A percentile compares a stretch with the other conserved stretches of the same genome.
phyloP scores from a whole-genome alignment of 2,888 invertebrate genomes.

The Acleris emargana region DNA sequence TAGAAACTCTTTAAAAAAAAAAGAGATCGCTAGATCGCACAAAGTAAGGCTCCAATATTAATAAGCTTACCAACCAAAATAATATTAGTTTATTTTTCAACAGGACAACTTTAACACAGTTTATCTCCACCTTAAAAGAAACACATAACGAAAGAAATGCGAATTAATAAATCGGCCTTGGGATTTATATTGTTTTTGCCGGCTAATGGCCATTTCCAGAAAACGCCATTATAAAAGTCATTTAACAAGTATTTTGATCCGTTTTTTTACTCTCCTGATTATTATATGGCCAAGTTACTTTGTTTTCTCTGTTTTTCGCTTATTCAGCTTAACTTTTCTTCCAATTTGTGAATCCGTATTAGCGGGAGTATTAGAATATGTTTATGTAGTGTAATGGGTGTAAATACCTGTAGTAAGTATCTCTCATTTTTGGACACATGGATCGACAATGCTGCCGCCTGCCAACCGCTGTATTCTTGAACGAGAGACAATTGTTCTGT shows the following conservation, averaged over 20 bases:
- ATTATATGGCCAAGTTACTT: not conserved
- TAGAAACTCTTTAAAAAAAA: too few relatives aligned
- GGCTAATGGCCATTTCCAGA: not conserved
- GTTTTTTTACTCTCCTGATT: not conserved
- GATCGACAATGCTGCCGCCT: conserved; percentile 60
- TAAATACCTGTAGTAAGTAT: conserved; percentile 68
- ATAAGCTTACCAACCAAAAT: too few relatives aligned
- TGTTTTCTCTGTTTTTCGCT: not conserved
- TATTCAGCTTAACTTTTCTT: not conserved
- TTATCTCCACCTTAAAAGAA: too few relatives aligned
- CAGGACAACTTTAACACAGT: too few relatives aligned
- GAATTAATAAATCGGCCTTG: too few relatives aligned
- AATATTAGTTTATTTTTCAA: too few relatives aligned
- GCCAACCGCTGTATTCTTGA: conserved; percentile 57
- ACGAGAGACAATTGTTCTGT: conserved; percentile 59
- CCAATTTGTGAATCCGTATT: not conserved
- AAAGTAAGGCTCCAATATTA: too few relatives aligned
- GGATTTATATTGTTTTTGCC: not conserved
- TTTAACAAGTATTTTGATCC: not conserved
- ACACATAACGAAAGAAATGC: too few relatives aligned
- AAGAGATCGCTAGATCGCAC: too few relatives aligned
- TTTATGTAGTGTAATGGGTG: too few relatives aligned
- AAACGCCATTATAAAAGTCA: not conserved
- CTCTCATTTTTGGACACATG: conserved; percentile 61
- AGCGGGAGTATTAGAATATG: too few relatives aligned